Evolutionary conservation across 1,140 invertebrate species (phyloP), one percentile per base, ranked within the genome.

Genomic region (Nephila pilipes): DNA sequence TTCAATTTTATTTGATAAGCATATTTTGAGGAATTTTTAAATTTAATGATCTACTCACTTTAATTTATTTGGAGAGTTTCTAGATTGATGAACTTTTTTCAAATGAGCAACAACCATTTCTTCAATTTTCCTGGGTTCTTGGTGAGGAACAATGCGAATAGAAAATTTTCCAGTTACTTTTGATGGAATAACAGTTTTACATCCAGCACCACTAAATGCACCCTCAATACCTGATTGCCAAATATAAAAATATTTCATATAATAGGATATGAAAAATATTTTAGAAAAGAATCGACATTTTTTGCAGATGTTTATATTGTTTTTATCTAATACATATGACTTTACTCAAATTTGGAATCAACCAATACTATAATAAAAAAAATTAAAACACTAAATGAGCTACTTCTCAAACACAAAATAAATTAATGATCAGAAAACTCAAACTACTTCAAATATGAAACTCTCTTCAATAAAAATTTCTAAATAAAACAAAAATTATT

Each of bases 151-250:
- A 94, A 99, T 97, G 94, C 99, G 97, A 94, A 99, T 97, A 0
- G 98, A 99, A 95, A 99, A 99, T 95, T 99, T 99, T 55, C 99
- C 99, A 95, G 97, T 97, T 0, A 99, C 99, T 96, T 99, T 99
- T 63, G 97, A 96, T 1, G 99, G 99, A 94, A 99, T 99, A 0
- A 99, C 99, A 92, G 99, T 99, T 95, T 99, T 99, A 54, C 97
- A 97, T 79, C 99, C 99, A 25, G 97, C 96, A 94, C 98, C 98
- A 95, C 97, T 97, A 95, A 99, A 99, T 20, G 99, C 99, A 85
- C 99, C 98, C 96, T 97, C 97, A 95, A 99, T 98, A 83, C 96
- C 96, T 96, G 93, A 85, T n/a, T 55, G 2, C 6, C 25, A 46
- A 32, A 80, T 20, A 20, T 25, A 29, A 29, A 65, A 65, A 88